Conservation (phyloP, 1,140 invertebrate species). For the Epicauta chinensis region DNA sequence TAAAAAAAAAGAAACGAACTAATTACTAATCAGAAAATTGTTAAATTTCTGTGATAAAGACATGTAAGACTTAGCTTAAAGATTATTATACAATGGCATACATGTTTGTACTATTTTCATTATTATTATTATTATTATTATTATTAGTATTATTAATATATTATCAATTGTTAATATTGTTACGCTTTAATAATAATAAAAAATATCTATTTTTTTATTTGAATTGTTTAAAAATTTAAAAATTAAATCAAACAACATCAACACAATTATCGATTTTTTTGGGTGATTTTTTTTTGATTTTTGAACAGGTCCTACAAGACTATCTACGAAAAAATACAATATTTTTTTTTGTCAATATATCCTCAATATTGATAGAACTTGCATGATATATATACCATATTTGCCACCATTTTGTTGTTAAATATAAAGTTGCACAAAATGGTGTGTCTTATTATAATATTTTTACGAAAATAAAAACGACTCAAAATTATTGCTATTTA, state of each 20-base stretch:
- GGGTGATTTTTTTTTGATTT: too few relatives aligned
- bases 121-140: too few relatives aligned
- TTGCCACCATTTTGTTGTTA: not conserved
- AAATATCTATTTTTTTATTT: too few relatives aligned
- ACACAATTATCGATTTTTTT: too few relatives aligned
- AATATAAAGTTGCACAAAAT: not conserved
- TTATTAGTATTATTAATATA: too few relatives aligned
- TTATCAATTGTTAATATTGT: not conserved
- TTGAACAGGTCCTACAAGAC: not conserved
- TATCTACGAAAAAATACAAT: not conserved
- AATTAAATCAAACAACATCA: too few relatives aligned
- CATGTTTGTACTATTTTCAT: constrained; percentile 19
- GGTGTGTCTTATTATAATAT: not conserved
- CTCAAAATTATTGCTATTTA: constrained; percentile 3
- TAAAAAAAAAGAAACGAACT: too few relatives aligned
- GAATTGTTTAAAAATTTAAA: too few relatives aligned
- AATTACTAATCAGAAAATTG: constrained; percentile 12
- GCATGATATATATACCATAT: not conserved
- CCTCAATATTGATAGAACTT: too few relatives aligned
- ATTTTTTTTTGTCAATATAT: not conserved
- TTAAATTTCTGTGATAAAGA: constrained; percentile 2
- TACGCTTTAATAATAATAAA: too few relatives aligned
- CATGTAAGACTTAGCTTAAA: constrained; percentile 11
- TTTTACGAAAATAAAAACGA: not conserved
- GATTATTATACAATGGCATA: constrained; percentile 14